Evolutionary conservation across 2,797 vertebrate genomes (phyloP), one percentile per base, ranked within the genome.

Genomic region (Molossus alvarezi): DNA sequence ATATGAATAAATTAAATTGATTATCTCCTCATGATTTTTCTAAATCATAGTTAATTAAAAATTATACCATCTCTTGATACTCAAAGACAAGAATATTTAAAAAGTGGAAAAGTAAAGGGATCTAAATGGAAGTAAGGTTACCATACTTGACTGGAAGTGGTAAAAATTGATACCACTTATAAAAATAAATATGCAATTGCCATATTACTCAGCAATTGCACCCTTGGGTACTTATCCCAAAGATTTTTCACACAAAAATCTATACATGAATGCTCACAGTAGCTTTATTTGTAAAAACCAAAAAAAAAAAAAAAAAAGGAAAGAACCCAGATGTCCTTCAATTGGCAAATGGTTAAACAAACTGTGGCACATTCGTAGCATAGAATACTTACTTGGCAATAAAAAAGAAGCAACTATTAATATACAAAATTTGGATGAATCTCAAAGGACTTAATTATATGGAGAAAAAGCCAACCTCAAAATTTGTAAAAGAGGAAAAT

Each of bases 401-500:
- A 69, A 94, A 86, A 89, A 58, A 45, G 29, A 94, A 79, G 62
- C 37, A 81, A 77, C 12, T 77, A 87, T 12, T 83, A 20, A 58
- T 27, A 84, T 48, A 64, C n/a, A 18, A 9, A 88, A 88, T 53
- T 15, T 67, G 20, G 57, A 79, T 67, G 37, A 72, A 62, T 85
- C 55, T 91, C 84, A 93, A 58, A 81, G 15, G 20, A 79, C 79
- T 84, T 62, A 76, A 94, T 67, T 90, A 95, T 48, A 45, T 51
- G 17, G 2, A 92, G 33, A 33, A 89, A 72, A 80, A 53, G 37
- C 4, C 55, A 89, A 62, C 9, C 57, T 81, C 69, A 87, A 53
- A 67, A 48, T 69, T 51, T 75, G 18, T 20, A 60, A n/a, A 93
- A 87, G 18, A 83, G 18, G 29, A n/a, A 91, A 86, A 73, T 45